A percentile compares a stretch with the other conserved stretches of the same genome.
These are phyloP conservation scores for Turritopsis dohrnii DNA, from an alignment of 30 jellyfish, hydroid and myxozoan genomes.

Conservation along the genomic window DNA sequence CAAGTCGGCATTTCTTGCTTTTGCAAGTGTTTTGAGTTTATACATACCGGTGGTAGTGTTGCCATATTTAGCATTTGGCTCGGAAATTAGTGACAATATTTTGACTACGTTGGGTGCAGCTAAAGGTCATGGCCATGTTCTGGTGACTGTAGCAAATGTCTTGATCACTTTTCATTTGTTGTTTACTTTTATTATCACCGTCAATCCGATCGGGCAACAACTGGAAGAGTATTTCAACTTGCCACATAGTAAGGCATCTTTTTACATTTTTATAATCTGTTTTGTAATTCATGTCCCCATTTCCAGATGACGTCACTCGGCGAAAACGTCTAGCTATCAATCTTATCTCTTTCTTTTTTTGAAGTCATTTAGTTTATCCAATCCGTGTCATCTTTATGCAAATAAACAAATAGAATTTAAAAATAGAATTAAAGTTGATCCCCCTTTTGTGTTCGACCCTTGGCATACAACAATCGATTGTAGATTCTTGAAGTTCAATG, in stretches of 20 bases:
- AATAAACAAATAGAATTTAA: too few relatives aligned
- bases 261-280: not conserved
- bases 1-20: conserved; percentile 64
- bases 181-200: conserved; percentile 62
- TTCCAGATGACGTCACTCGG: not conserved
- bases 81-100: conserved; percentile 41
- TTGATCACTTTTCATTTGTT: conserved; percentile 74
- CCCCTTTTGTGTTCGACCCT: not conserved
- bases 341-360: too few relatives aligned
- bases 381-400: too few relatives aligned
- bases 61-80: conserved; percentile 77
- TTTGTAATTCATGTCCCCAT: not conserved
- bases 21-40: conserved; percentile 57
- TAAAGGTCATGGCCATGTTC: conserved; percentile 56
- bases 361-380: too few relatives aligned
- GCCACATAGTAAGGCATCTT: conserved; percentile 62
- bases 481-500: too few relatives aligned
- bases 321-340: too few relatives aligned
- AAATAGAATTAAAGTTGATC: too few relatives aligned
- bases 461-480: not conserved
- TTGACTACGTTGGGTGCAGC: conserved; percentile 49
- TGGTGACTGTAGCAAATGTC: conserved; percentile 56
- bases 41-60: conserved; percentile 70
- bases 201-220: conserved; percentile 86
- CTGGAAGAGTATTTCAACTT: conserved; percentile 71